Conservation (phyloP, 2,113 vertebrate species). For the Petrocephalus zakoni region DNA sequence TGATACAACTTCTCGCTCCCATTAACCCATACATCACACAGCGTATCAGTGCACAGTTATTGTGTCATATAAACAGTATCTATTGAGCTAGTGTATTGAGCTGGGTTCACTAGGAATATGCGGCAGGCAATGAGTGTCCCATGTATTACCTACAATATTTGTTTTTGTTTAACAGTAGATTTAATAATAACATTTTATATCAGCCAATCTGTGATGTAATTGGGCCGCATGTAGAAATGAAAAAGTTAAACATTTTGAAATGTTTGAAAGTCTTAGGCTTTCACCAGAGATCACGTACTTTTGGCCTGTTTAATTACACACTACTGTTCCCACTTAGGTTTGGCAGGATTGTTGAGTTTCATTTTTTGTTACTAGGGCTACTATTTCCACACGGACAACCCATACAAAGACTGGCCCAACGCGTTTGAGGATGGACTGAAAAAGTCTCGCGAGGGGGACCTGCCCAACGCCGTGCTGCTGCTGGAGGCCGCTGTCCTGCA, state of each 20-base stretch:
- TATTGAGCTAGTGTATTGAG: not conserved
- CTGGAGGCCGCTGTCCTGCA: constrained; percentile 91
- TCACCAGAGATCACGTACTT: constrained; percentile 35
- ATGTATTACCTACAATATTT: not conserved
- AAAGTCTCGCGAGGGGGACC: constrained; percentile 85
- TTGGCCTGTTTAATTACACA: not conserved
- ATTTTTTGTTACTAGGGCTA: constrained; percentile 69
- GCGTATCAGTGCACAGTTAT: not conserved
- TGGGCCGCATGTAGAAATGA: constrained; percentile 33
- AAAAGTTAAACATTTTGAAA: constrained; percentile 57
- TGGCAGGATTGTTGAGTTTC: constrained; percentile 28
- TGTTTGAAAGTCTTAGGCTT: constrained; percentile 33
- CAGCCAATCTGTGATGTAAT: not conserved
- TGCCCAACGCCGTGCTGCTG: constrained; percentile 86
- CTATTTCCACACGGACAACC: constrained; percentile 98
- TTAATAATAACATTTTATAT: not conserved
- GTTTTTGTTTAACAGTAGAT: not conserved
- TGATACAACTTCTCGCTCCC: not conserved
- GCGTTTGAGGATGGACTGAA: constrained; percentile 91
- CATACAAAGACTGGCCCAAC: constrained; percentile 90
- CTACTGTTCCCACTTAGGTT: constrained; percentile 28
- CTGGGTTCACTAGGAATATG: not conserved
- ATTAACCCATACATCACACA: not conserved
- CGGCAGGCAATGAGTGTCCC: not conserved
- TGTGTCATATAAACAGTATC: not conserved